Conservation (phyloP, 1,140 invertebrate species). For the Zaprionus davidi region DNA sequence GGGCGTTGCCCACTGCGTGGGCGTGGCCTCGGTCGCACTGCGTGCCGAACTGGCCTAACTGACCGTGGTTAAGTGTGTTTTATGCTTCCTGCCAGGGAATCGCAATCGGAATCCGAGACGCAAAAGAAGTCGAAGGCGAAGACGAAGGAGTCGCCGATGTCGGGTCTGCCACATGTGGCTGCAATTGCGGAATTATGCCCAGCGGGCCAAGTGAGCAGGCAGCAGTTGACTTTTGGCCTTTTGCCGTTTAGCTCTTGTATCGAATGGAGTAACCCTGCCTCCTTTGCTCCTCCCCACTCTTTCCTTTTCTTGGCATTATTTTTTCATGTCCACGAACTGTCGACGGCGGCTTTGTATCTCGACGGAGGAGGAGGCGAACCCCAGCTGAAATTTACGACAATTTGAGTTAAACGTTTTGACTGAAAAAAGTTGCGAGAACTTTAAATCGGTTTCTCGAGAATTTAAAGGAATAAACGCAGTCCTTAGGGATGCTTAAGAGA, state of each 20-base stretch:
- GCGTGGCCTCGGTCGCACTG: conserved; percentile 44
- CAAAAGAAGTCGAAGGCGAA: neutral
- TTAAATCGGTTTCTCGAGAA: neutral
- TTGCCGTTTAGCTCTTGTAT: conserved; percentile 43
- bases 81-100: conserved; percentile 55
- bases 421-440: conserved; percentile 3
- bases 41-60: conserved; percentile 54
- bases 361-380: neutral
- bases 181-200: conserved; percentile 78
- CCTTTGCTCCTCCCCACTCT: neutral
- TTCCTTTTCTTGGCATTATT: conserved; percentile 45
- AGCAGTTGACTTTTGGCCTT: conserved; percentile 65
- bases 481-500: neutral
- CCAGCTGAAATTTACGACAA: conserved; percentile 64
- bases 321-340: conserved; percentile 56
- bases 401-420: conserved; percentile 68
- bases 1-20: conserved; percentile 32
- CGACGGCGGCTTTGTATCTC: conserved; percentile 44
- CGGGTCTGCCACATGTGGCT: conserved; percentile 62
- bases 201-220: conserved; percentile 59
- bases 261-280: conserved; percentile 10
- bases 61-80: conserved; percentile 71
- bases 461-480: neutral
- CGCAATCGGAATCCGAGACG: neutral
- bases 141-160: neutral